Percentiles rank a stretch among this genome's conserved stretches.
Evolutionary conservation across 2,113 vertebrate species (phyloP).

Genomic region (Lagopus leucura): DNA sequence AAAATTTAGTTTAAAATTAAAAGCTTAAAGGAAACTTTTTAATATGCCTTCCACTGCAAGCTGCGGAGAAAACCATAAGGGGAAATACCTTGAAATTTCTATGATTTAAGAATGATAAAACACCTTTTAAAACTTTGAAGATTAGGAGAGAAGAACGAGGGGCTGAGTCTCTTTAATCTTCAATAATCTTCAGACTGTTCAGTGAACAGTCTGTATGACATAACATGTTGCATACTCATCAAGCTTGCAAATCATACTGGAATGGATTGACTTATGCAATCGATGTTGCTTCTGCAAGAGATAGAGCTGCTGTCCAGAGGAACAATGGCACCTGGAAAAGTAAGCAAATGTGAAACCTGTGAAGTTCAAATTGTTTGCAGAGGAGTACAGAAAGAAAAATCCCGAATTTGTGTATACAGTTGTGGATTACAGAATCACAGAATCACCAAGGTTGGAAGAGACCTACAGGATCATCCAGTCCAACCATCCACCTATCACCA

Average conservation of each 20-base stretch:
- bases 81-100: background rate
- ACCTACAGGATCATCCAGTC: no score
- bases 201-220: background rate
- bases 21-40: background rate
- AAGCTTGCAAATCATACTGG: background rate
- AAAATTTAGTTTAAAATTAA: no score
- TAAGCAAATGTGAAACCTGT: background rate
- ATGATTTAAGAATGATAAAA: background rate
- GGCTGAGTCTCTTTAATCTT: background rate
- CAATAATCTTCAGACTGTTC: no score
- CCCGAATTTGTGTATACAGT: background rate
- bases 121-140: background rate
- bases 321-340: background rate
- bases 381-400: background rate
- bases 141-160: background rate
- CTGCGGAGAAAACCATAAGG: background rate
- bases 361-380: background rate
- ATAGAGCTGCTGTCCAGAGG: background rate
- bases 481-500: no score
- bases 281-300: background rate
- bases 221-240: accelerated
- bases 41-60: background rate
- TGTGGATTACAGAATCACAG: background rate
- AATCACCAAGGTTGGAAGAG: no score
- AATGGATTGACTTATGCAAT: background rate